These are phyloP conservation scores for Diaprepes abbreviatus DNA, from an alignment of 2,888 invertebrate species.

Conservation along the genomic window DNA sequence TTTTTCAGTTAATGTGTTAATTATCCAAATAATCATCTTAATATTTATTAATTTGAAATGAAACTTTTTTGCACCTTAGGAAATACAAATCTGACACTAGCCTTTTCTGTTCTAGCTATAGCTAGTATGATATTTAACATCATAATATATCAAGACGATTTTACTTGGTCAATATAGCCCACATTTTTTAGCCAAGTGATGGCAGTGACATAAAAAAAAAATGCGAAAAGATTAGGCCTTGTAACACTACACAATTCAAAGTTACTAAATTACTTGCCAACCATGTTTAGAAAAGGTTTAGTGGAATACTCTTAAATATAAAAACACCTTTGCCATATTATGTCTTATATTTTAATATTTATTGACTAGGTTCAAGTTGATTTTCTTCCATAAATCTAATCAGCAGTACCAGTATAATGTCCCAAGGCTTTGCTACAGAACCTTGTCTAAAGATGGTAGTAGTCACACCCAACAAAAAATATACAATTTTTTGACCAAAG, in stretches of 20 bases:
- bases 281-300: slow-evolving; percentile 18
- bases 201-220: slow-evolving; percentile 14
- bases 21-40: too few species aligned
- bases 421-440: slow-evolving; percentile 1
- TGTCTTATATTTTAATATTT: slow-evolving; percentile 23
- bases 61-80: too few species aligned
- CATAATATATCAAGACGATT: neutral
- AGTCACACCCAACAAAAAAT: slow-evolving; percentile 16
- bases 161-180: slow-evolving; percentile 6
- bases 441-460: slow-evolving; percentile 18
- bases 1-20: too few species aligned
- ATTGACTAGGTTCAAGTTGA: slow-evolving; percentile 31
- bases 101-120: neutral
- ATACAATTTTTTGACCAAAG: slow-evolving; percentile 24
- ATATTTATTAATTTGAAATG: too few species aligned
- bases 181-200: slow-evolving; percentile 6
- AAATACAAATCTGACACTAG: neutral
- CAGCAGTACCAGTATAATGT: slow-evolving; percentile 9
- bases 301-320: slow-evolving; percentile 1
- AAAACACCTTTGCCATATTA: slow-evolving; percentile 10
- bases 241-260: slow-evolving; percentile 17
- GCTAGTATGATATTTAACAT: too few species aligned
- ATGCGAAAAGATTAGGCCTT: slow-evolving; percentile 21
- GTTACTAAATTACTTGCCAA: slow-evolving; percentile 16
- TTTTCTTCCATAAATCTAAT: neutral